These are phyloP conservation scores for Pterois miles DNA, from an alignment of 2,797 vertebrate genomes.

Conservation along the genomic window DNA sequence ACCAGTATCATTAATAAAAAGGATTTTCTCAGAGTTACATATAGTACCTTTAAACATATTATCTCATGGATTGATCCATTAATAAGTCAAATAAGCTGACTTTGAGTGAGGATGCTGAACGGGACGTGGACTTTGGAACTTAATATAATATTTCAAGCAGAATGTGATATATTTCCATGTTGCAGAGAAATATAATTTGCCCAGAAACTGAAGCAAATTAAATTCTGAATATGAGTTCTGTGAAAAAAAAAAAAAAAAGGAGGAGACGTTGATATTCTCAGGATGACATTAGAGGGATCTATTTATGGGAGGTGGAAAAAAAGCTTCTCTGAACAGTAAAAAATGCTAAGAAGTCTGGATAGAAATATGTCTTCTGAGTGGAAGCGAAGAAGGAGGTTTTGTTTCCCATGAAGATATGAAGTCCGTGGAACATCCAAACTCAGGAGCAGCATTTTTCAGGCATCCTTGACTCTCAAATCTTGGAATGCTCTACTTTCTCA, in stretches of 20 bases:
- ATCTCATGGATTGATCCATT: background rate
- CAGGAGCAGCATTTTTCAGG: constrained; percentile 20
- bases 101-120: background rate
- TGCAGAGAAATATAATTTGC: background rate
- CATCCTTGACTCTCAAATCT: constrained; percentile 26
- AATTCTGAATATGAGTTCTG: background rate
- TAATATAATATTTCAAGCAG: background rate
- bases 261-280: background rate
- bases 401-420: constrained; percentile 46
- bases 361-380: constrained; percentile 2
- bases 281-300: background rate
- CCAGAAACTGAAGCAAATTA: background rate
- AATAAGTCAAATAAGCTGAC: background rate
- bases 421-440: background rate
- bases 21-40: too few relatives aligned
- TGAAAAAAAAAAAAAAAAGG: background rate
- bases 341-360: constrained; percentile 19
- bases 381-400: constrained; percentile 8
- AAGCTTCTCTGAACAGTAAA: background rate
- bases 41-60: too few relatives aligned
- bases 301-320: constrained; percentile 1
- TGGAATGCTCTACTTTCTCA: constrained; percentile 20
- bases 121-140: background rate
- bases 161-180: background rate
- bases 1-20: too few relatives aligned